These are phyloP conservation scores for Achroia grisella DNA, from an alignment of 1,140 invertebrate genomes.

Conservation along the genomic window DNA sequence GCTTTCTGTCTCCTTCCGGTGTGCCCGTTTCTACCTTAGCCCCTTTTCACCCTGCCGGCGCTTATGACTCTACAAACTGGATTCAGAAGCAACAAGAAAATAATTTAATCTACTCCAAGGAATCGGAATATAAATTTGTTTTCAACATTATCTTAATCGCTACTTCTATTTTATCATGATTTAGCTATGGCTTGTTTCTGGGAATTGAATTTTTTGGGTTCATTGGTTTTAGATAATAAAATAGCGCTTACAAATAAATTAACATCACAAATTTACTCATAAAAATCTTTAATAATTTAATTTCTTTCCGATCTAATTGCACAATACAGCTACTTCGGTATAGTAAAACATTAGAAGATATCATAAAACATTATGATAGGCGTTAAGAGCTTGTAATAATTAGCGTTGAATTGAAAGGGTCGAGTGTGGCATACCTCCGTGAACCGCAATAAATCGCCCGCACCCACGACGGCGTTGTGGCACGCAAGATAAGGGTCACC, in stretches of 20 bases:
- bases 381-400: constrained; percentile 28
- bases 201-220: constrained; percentile 17
- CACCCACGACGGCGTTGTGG: constrained; percentile 37
- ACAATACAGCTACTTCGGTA: neutral
- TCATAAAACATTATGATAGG: constrained; percentile 4
- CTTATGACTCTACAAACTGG: constrained; percentile 39
- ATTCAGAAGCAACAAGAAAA: constrained; percentile 46
- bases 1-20: constrained; percentile 41
- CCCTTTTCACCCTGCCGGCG: constrained; percentile 30
- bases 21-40: constrained; percentile 33
- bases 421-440: constrained; percentile 35
- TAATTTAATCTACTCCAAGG: constrained; percentile 50
- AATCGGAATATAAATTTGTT: constrained; percentile 57
- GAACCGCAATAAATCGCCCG: constrained; percentile 51
- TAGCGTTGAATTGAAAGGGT: constrained; percentile 39
- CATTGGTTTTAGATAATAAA: constrained; percentile 17
- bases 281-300: neutral
- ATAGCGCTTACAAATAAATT: constrained; percentile 6
- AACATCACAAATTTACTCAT: constrained; percentile 11
- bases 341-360: neutral
- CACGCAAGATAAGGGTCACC: constrained; percentile 58
- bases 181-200: constrained; percentile 19
- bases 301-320: too few species aligned
- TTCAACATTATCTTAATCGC: constrained; percentile 47
- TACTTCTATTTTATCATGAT: constrained; percentile 37